These are phyloP conservation scores for Candoia aspera DNA, from an alignment of 2,113 vertebrate genomes.

Conservation along the genomic window DNA sequence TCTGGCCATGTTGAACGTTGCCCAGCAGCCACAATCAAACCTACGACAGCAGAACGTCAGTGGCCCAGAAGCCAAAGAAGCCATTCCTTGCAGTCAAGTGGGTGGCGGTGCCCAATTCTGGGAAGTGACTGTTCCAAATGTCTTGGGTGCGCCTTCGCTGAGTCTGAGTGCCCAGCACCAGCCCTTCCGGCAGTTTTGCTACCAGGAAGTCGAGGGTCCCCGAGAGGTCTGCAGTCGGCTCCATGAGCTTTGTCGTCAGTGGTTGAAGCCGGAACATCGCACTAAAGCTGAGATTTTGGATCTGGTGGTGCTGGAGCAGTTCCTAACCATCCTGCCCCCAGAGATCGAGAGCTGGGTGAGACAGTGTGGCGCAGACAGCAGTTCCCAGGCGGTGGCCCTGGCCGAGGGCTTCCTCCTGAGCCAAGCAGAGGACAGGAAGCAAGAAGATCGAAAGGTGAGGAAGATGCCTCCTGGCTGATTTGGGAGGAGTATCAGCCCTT, in stretches of 20 bases:
- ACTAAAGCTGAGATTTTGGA: background rate
- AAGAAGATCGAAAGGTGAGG: background rate
- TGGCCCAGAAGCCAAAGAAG: background rate
- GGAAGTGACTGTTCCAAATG: background rate
- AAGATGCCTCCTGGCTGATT: background rate
- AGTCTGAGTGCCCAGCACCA: background rate
- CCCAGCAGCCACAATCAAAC: background rate
- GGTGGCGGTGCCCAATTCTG: background rate
- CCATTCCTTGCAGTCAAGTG: background rate
- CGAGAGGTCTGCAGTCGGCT: background rate
- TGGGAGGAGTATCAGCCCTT: background rate
- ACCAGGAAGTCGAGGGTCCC: background rate
- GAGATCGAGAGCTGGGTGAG: background rate
- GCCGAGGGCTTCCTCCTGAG: background rate
- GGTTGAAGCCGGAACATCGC: background rate
- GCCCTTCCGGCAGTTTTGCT: background rate
- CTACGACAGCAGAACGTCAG: background rate
- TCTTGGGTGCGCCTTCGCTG: no score
- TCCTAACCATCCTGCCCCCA: background rate
- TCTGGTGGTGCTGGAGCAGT: constrained; percentile 6
- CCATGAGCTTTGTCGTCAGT: background rate
- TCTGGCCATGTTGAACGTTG: background rate
- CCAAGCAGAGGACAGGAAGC: background rate
- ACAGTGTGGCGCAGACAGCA: background rate
- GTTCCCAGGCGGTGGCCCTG: background rate